Conservation (phyloP, 2,113 vertebrate genomes). For the Probosciger aterrimus region DNA sequence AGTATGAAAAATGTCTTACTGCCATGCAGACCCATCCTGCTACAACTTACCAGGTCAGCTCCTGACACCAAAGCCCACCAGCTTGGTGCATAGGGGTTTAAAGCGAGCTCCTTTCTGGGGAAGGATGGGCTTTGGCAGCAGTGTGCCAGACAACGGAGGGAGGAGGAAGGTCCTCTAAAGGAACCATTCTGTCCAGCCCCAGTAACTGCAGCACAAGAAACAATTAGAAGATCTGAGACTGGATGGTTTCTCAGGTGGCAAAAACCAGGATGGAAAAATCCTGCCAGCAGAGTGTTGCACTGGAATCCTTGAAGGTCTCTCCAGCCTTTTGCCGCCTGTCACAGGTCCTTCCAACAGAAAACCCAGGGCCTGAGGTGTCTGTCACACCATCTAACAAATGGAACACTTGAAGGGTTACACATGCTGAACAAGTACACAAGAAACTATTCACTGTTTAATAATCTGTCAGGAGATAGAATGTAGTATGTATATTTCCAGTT, state of each 20-base stretch:
- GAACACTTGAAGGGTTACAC: not conserved
- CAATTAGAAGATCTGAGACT: not conserved
- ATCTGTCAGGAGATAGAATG: not conserved
- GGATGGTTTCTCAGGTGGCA: not conserved
- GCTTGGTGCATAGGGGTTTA: not conserved
- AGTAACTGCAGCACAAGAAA: not conserved
- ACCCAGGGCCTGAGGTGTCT: not conserved
- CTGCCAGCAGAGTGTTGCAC: not conserved
- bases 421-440: not conserved
- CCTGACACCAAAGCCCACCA: not conserved
- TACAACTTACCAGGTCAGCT: not conserved
- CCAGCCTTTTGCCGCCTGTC: not conserved
- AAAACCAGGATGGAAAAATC: not conserved
- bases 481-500: not conserved
- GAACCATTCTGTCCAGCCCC: not conserved
- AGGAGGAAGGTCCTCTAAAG: not conserved
- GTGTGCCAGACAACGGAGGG: rapidly evolving
- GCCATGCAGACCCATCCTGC: not conserved
- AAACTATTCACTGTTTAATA: not conserved
- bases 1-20: not conserved
- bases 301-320: not conserved
- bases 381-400: not conserved
- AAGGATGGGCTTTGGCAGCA: not conserved
- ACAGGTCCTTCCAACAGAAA: not conserved
- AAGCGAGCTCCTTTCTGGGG: not conserved